Conservation (phyloP, 92 coral and sea anemone species). For the Porites evermanni region DNA sequence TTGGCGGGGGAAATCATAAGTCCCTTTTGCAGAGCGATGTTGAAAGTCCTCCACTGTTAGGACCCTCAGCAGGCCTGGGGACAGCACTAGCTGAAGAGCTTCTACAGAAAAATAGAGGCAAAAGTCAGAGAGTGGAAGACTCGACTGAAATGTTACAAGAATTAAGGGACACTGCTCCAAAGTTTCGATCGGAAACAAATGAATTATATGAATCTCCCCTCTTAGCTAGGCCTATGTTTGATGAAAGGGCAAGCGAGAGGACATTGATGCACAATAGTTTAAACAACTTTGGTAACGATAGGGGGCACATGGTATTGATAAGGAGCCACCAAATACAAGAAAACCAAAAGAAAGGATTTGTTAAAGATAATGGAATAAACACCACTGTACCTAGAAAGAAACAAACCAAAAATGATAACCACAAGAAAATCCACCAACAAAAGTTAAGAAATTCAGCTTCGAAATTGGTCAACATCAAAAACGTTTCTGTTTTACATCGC, state of each 20-base stretch:
- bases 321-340: conserved; percentile 35
- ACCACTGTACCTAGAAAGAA: neutral
- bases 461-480: neutral
- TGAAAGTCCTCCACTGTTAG: conserved; percentile 2
- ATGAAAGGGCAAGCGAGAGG: conserved; percentile 28
- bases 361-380: neutral
- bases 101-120: conserved; percentile 35
- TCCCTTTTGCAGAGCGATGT: conserved; percentile 6
- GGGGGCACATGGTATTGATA: conserved; percentile 32
- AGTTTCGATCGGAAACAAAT: conserved; percentile 7
- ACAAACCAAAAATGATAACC: neutral
- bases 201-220: conserved; percentile 17
- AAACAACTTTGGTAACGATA: conserved; percentile 1
- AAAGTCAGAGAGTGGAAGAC: conserved; percentile 13
- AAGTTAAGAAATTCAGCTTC: neutral
- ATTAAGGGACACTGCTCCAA: conserved; percentile 3
- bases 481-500: neutral
- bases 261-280: conserved; percentile 13
- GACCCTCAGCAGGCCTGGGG: conserved; percentile 32
- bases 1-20: conserved; percentile 26
- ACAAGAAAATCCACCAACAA: neutral
- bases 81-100: conserved; percentile 43
- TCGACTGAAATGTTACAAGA: conserved; percentile 25
- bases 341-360: neutral
- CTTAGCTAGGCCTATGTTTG: conserved; percentile 20